These are phyloP conservation scores for Pocillopora meandrina DNA, from an alignment of 92 coral and sea anemone species.

Conservation along the genomic window DNA sequence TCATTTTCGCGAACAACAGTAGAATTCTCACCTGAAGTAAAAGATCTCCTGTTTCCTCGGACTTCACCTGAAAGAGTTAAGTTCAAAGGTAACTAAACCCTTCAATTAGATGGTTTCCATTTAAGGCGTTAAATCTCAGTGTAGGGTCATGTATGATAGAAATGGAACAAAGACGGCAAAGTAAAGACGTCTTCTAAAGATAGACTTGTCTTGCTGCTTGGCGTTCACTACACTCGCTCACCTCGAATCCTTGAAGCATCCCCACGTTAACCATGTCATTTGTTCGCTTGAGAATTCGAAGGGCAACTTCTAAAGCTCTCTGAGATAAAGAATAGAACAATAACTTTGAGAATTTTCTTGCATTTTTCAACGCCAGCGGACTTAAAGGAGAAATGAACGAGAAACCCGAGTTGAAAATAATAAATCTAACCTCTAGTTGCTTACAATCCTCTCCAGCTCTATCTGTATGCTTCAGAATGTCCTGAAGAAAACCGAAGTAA, in stretches of 20 bases:
- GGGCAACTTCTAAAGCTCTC: conserved; percentile 83
- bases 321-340: conserved; percentile 13
- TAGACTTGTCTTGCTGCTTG: too few species aligned
- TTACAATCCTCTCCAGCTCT: conserved; percentile 84
- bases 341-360: not conserved
- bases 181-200: too few species aligned
- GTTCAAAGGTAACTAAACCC: not conserved
- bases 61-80: conserved; percentile 48
- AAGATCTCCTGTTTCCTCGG: conserved; percentile 74
- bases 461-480: conserved; percentile 81
- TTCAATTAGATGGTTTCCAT: not conserved
- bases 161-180: too few species aligned
- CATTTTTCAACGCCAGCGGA: too few species aligned
- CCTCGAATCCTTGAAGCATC: conserved; percentile 86
- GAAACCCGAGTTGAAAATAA: too few species aligned
- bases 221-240: not conserved
- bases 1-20: not conserved
- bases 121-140: not conserved
- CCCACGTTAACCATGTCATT: conserved; percentile 92
- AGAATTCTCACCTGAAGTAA: conserved; percentile 55
- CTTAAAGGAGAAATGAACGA: too few species aligned
- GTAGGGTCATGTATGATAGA: too few species aligned
- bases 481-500: conserved; percentile 35
- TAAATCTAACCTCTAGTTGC: conserved; percentile 65
- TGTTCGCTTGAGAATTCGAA: conserved; percentile 86